Percentiles rank a stretch among this genome's conserved stretches.
These are phyloP conservation scores for human DNA, from an alignment of 2,113 vertebrate species.

Conservation along the genomic window GRCh38 chr12:42553501-42554000, in stretches of 20 bases:
- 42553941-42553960: too few relatives aligned
- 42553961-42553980: too few relatives aligned
- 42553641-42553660: not conserved
- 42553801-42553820: not conserved
- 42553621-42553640: not conserved
- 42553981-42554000: too few relatives aligned
- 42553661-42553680: not conserved
- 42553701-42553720: not conserved
- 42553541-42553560: not conserved
- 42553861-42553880: too few relatives aligned
- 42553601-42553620: not conserved
- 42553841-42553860: too few relatives aligned
- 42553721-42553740: not conserved
- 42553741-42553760: not conserved
- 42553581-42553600: not conserved
- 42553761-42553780: not conserved
- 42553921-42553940: too few relatives aligned
- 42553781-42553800: not conserved
- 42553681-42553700: not conserved
- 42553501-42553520: not conserved
- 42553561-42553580: not conserved
- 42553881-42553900: too few relatives aligned
- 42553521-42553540: accelerated
- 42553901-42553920: too few relatives aligned
- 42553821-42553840: too few relatives aligned